A percentile compares a stretch with the other conserved stretches of the same genome.
Evolutionary conservation across 2,888 invertebrate species (phyloP).

Genomic region (Mythimna albipuncta): DNA sequence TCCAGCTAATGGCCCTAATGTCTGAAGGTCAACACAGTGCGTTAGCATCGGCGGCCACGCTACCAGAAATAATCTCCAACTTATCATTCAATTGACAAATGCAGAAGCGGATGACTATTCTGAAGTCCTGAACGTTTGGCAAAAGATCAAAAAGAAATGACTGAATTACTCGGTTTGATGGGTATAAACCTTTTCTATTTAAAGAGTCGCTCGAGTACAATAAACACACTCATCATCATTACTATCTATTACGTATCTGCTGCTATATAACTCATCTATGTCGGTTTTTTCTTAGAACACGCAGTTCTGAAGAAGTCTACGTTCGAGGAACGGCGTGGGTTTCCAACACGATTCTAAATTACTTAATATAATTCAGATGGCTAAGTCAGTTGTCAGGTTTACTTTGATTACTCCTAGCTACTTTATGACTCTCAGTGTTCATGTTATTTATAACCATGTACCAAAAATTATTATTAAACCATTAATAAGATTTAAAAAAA

Average conservation of each 20-base stretch:
- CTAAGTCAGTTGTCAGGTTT: background rate
- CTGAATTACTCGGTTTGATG: slow-evolving; percentile 52
- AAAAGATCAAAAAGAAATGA: slow-evolving; percentile 63
- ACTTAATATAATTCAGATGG: slow-evolving; percentile 17
- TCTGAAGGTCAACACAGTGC: slow-evolving; percentile 43
- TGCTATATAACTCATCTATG: slow-evolving; percentile 12
- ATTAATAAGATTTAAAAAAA: too few relatives aligned
- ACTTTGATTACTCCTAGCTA: background rate
- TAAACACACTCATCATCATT: slow-evolving; percentile 33
- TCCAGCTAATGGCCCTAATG: slow-evolving; percentile 36
- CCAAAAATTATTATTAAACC: too few relatives aligned
- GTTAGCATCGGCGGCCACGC: slow-evolving; percentile 25
- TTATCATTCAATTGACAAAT: slow-evolving; percentile 32
- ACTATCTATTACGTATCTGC: slow-evolving; percentile 35
- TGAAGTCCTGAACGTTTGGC: slow-evolving; percentile 56
- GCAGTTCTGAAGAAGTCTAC: slow-evolving; percentile 25
- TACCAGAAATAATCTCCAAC: slow-evolving; percentile 22
- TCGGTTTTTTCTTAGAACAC: slow-evolving; percentile 31
- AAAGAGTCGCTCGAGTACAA: slow-evolving; percentile 18
- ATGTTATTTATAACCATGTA: too few relatives aligned
- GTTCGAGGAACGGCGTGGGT: slow-evolving; percentile 14
- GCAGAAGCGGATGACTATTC: slow-evolving; percentile 23
- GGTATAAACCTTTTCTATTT: slow-evolving; percentile 30
- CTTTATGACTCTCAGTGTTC: background rate
- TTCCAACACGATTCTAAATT: slow-evolving; percentile 30